These are phyloP conservation scores for Mormyrops boulengeri DNA, from an alignment of 2,797 vertebrate genomes.

Conservation along the genomic window DNA sequence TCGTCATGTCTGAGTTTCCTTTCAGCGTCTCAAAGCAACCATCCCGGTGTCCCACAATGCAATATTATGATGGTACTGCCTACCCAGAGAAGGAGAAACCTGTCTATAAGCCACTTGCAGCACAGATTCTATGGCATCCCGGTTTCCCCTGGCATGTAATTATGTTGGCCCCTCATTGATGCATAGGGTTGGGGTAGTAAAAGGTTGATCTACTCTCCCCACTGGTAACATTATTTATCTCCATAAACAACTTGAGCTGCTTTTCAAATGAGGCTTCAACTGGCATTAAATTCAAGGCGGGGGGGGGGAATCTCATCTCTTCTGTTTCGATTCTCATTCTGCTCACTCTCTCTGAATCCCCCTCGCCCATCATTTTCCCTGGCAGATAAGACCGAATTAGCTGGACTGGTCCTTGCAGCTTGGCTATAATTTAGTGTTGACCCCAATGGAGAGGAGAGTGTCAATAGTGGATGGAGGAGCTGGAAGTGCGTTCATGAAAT, in stretches of 20 bases:
- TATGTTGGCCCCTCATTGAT: not conserved
- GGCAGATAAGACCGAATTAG: conserved; percentile 59
- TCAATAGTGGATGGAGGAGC: conserved; percentile 22
- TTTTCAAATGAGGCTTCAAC: conserved; percentile 35
- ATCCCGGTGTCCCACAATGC: not conserved
- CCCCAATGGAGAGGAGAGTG: conserved; percentile 49
- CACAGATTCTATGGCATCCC: not conserved
- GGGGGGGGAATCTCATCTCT: conserved; percentile 34
- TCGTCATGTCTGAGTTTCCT: not conserved
- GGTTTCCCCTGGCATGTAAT: not conserved
- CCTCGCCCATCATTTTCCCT: conserved; percentile 52
- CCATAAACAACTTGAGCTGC: conserved; percentile 11
- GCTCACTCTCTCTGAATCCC: conserved; percentile 39
- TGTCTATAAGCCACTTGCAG: not conserved
- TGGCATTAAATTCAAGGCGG: conserved; percentile 39
- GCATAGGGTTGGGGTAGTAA: not conserved
- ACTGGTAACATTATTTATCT: conserved; percentile 19
- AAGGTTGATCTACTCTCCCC: conserved; percentile 13
- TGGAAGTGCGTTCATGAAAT: not conserved
- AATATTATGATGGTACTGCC: not conserved
- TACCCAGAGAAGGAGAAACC: not conserved
- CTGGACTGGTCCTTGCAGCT: conserved; percentile 53
- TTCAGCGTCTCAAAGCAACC: not conserved
- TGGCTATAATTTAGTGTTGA: conserved; percentile 53
- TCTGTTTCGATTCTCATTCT: conserved; percentile 40